These are phyloP conservation scores for Conomelus anceps DNA, from an alignment of 2,888 invertebrate genomes.

Conservation along the genomic window DNA sequence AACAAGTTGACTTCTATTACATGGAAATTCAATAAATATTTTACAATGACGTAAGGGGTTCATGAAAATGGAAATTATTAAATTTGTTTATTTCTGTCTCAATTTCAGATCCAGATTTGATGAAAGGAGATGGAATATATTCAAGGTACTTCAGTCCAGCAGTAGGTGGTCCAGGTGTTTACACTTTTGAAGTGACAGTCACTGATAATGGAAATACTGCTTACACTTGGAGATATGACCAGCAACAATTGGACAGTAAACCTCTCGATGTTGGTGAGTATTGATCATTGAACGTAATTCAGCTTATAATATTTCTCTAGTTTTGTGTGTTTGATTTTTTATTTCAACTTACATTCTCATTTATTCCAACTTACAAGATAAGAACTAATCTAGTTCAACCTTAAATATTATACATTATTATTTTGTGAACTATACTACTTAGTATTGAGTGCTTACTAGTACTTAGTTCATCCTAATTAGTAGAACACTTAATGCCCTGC, in stretches of 20 bases:
- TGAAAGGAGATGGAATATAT: slow-evolving; percentile 58
- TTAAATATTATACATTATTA: background rate
- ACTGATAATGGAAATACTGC: slow-evolving; percentile 51
- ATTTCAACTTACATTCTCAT: no score
- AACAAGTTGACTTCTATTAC: no score
- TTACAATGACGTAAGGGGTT: background rate
- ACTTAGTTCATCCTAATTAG: no score
- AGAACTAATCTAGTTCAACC: background rate
- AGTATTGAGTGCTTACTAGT: no score
- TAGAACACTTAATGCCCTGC: no score
- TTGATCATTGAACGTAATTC: background rate
- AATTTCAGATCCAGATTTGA: slow-evolving; percentile 54
- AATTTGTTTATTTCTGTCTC: background rate
- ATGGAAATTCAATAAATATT: background rate
- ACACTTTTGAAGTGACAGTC: slow-evolving; percentile 47
- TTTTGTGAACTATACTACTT: background rate
- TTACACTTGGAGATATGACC: slow-evolving; percentile 44
- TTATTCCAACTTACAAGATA: no score
- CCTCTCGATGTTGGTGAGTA: slow-evolving; percentile 22
- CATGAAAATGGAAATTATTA: background rate
- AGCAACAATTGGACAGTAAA: slow-evolving; percentile 12
- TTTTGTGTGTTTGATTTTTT: background rate
- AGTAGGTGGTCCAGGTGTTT: slow-evolving; percentile 44
- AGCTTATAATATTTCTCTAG: background rate
- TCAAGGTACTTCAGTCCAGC: slow-evolving; percentile 53